A percentile compares a stretch with the other conserved stretches of the same genome.
Conservation (phyloP, 2,113 vertebrate genomes). For the Genyomyrus donnyi region DNA sequence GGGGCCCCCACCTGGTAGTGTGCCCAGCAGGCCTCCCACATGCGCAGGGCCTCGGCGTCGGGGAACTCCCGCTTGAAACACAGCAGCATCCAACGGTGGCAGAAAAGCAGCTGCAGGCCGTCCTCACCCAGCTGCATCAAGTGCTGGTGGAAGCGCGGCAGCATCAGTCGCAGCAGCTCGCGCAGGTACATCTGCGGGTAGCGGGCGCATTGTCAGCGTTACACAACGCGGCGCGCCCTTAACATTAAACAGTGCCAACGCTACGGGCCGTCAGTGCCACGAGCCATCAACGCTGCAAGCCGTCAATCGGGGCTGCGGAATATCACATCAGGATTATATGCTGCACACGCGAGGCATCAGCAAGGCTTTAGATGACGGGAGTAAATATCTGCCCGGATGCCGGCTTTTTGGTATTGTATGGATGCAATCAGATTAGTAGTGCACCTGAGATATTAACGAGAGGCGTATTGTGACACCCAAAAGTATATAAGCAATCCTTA, state of each 20-base stretch:
- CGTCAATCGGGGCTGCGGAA: not conserved
- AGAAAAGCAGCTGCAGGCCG: slow-evolving; percentile 93
- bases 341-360: not conserved
- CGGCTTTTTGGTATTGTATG: not conserved
- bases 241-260: not conserved
- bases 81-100: slow-evolving; percentile 96
- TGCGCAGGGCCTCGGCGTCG: slow-evolving; percentile 81
- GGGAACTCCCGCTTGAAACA: slow-evolving; percentile 96
- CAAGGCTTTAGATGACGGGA: not conserved
- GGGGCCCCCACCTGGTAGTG: slow-evolving; percentile 80
- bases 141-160: slow-evolving; percentile 82
- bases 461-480: not conserved
- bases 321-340: not conserved
- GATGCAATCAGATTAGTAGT: not conserved
- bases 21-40: slow-evolving; percentile 99
- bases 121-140: slow-evolving; percentile 82
- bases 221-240: not conserved
- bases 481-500: not conserved
- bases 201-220: not conserved
- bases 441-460: not conserved
- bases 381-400: too few species aligned
- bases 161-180: slow-evolving; percentile 83
- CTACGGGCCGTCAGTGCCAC: not conserved
- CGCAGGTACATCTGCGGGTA: slow-evolving; percentile 78
- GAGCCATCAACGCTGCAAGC: not conserved